Base-by-base conservation (phyloP, 2,888 invertebrate species). In the Caenorhabditis becei region DNA sequence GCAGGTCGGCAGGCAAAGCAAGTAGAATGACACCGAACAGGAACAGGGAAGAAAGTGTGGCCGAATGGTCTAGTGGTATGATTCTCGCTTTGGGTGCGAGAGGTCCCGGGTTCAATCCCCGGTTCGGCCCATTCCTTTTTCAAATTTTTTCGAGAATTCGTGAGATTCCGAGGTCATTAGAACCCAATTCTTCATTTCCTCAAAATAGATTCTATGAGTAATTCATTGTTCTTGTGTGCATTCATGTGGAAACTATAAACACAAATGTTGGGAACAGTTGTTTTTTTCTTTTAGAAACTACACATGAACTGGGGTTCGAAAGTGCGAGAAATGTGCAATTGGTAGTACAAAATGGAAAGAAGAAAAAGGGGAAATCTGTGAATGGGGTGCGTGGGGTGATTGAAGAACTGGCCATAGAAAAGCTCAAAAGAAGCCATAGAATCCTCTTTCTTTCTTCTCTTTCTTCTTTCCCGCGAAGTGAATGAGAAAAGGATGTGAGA, bases 51-150 rank as follows among this genome's bases (percentile, higher is more conserved):
- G 24, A 10, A 11, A 28, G 3, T 23, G 58, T 66, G 81, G 81
- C 81, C 81, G 82, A 78, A 87, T 89, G 89, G 89, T 89, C 89
- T 89, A 89, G 89, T 86, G 89, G 89, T 87, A 89, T 89, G 89
- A 89, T 89, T 89, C 89, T 89, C 88, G 89, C 89, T 89, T 89
- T 81, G 89, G 89, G 89, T 89, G 89, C 89, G 89, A 89, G 89
- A 89, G 89, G 88, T 88, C 88, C 89, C 89, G 89, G 88, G 88
- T 84, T 89, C 88, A 82, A 88, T 85, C 86, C 88, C 88, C 88
- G 88, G 87, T 83, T 86, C 83, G 80, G 85, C 85, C 86, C 86
- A 80, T 70, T 41, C 49, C 16, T 61, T 61, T 61, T 61, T 47
- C 4, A n/a, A 23, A 14, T 11, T 35, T 35, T 37, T 23, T 20